phyloP scores from a whole-genome alignment of 2,113 vertebrate genomes.

The Montifringilla adamsi region DNA sequence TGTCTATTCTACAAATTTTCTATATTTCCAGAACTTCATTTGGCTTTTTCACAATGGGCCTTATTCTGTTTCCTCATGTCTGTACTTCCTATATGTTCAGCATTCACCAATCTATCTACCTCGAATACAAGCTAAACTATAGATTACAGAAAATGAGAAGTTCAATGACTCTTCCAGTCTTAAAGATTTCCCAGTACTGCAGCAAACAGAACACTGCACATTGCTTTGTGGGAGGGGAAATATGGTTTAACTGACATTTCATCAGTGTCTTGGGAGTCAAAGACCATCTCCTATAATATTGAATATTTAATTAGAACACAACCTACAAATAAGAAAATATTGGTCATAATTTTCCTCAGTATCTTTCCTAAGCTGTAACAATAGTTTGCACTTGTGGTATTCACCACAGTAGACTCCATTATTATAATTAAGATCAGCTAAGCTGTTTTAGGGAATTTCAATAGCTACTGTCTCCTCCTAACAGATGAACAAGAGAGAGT shows the following conservation, averaged over 20 bases:
- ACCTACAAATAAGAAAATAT: background rate
- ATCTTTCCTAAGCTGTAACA: background rate
- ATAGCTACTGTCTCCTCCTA: background rate
- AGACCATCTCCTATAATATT: background rate
- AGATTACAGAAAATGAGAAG: background rate
- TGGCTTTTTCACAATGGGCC: background rate
- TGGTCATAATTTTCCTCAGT: background rate
- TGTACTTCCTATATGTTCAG: background rate
- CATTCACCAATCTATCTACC: background rate
- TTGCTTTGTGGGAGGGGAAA: background rate
- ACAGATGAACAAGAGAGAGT: background rate
- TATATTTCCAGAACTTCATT: background rate
- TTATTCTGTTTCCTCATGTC: background rate
- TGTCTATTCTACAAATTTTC: background rate
- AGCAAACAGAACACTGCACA: background rate
- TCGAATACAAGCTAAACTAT: background rate
- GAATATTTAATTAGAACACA: conserved; percentile 2
- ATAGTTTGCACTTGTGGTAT: background rate
- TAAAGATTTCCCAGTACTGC: background rate
- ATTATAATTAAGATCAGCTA: background rate
- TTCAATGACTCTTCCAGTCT: background rate
- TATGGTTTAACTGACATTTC: background rate
- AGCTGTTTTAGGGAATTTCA: background rate
- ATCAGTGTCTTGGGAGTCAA: background rate
- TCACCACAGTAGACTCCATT: background rate